phyloP scores from a whole-genome alignment of 2,113 vertebrate genomes.

The Polyodon spathula region DNA sequence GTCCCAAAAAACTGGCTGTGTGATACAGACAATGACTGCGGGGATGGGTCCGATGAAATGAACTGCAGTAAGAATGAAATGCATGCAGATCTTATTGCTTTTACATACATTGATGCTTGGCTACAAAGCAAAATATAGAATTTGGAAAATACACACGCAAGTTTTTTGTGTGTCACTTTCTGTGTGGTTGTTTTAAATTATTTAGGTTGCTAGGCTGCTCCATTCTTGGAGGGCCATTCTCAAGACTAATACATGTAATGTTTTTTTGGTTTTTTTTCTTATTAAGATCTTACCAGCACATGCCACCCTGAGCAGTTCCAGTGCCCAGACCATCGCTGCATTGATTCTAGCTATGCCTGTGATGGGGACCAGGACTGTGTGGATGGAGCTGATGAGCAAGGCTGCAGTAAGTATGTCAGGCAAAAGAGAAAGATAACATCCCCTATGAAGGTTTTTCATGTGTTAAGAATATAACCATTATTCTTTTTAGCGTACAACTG shows the following conservation, averaged over 20 bases:
- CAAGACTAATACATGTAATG: too few relatives aligned
- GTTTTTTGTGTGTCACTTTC: too few relatives aligned
- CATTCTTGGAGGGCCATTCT: conserved; percentile 14
- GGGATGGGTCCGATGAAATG: conserved; percentile 84
- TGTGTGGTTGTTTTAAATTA: too few relatives aligned
- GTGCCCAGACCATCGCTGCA: conserved; percentile 88
- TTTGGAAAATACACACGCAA: too few relatives aligned
- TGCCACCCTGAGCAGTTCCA: conserved; percentile 83
- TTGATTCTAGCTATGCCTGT: conserved; percentile 75
- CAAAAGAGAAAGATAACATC: background rate
- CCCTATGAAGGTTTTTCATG: too few relatives aligned
- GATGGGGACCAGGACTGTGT: conserved; percentile 86
- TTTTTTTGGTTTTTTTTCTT: too few relatives aligned
- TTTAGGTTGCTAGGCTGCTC: background rate
- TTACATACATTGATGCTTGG: background rate
- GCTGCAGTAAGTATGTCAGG: conserved; percentile 72
- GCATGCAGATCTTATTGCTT: background rate
- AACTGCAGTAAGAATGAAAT: conserved; percentile 69
- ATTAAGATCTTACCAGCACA: conserved; percentile 59
- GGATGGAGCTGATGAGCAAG: conserved; percentile 83
- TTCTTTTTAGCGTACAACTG: conserved; percentile 78
- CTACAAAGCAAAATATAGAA: too few relatives aligned
- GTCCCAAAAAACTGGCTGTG: conserved; percentile 80
- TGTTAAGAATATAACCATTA: too few relatives aligned
- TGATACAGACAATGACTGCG: conserved; percentile 96